These are phyloP conservation scores for Hydrozoanthus tunicans DNA, from an alignment of 64 coral and sea anemone species.

Conservation along the genomic window DNA sequence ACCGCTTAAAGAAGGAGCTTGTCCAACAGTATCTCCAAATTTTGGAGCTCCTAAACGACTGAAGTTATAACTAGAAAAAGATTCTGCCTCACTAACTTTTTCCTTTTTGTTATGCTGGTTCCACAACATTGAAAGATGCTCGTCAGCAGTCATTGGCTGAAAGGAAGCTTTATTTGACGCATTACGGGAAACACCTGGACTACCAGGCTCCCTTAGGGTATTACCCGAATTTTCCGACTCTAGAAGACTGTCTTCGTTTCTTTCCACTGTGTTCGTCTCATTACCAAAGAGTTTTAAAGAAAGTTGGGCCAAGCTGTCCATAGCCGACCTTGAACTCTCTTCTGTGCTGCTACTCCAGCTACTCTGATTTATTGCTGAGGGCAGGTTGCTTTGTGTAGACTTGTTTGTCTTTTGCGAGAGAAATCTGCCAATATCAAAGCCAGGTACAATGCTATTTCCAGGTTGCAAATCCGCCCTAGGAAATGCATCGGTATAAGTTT, in stretches of 20 bases:
- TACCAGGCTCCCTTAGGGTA: neutral
- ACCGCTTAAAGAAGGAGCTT: neutral
- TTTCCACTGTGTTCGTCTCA: neutral
- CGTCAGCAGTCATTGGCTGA: conserved; percentile 26
- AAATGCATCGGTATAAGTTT: neutral
- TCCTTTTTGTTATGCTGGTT: conserved; percentile 15
- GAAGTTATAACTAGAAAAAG: neutral
- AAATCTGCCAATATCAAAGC: conserved; percentile 23
- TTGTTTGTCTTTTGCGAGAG: neutral
- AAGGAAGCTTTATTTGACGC: neutral
- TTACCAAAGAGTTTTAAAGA: conserved; percentile 6
- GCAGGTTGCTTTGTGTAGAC: neutral
- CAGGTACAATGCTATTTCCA: conserved; percentile 6
- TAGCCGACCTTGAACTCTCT: conserved; percentile 12
- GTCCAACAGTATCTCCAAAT: neutral
- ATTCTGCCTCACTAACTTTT: neutral
- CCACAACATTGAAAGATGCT: conserved; percentile 51
- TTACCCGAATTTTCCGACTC: neutral
- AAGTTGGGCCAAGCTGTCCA: conserved; percentile 5
- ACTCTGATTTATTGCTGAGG: neutral
- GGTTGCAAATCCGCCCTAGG: neutral
- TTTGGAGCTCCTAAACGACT: neutral
- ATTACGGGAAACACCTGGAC: neutral
- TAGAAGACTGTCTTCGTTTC: neutral
- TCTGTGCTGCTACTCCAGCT: neutral